Conservation (phyloP, 2,888 invertebrate species). For the Patella ulyssiponensis region DNA sequence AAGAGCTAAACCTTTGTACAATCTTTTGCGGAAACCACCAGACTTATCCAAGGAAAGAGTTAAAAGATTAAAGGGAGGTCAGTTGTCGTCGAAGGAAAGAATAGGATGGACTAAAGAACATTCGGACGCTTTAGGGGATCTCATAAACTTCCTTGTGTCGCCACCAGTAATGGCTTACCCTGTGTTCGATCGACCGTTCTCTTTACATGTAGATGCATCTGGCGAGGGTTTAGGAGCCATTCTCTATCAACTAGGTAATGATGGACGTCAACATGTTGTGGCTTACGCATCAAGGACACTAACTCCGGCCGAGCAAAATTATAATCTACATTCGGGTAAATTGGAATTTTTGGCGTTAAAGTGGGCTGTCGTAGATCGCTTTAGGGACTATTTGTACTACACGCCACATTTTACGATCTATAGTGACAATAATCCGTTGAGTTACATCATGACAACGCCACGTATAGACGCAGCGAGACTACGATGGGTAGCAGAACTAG, state of each 20-base stretch:
- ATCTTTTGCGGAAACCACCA: not conserved
- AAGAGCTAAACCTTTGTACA: constrained; percentile 15
- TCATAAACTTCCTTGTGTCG: not conserved
- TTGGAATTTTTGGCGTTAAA: not conserved
- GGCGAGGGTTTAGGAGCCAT: constrained; percentile 14
- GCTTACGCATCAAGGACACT: constrained; percentile 10
- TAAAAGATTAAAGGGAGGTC: not conserved
- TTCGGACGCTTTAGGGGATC: not conserved
- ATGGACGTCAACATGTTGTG: not conserved
- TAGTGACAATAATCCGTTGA: not conserved
- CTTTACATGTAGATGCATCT: constrained; percentile 16
- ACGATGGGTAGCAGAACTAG: not conserved
- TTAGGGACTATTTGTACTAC: constrained; percentile 21
- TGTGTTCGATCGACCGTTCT: constrained; percentile 1
- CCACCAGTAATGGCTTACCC: constrained; percentile 11
- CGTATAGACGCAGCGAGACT: not conserved
- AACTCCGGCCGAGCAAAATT: constrained; percentile 12
- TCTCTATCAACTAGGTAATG: constrained; percentile 10
- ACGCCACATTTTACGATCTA: not conserved
- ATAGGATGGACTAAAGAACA: not conserved
- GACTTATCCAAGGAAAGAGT: not conserved
- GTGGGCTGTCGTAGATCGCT: constrained; percentile 5
- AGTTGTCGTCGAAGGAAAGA: not conserved
- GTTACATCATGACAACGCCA: not conserved
- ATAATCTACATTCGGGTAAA: constrained; percentile 17